These are phyloP conservation scores for Formicarius rufipectus DNA, from an alignment of 2,113 vertebrate genomes.

Conservation along the genomic window DNA sequence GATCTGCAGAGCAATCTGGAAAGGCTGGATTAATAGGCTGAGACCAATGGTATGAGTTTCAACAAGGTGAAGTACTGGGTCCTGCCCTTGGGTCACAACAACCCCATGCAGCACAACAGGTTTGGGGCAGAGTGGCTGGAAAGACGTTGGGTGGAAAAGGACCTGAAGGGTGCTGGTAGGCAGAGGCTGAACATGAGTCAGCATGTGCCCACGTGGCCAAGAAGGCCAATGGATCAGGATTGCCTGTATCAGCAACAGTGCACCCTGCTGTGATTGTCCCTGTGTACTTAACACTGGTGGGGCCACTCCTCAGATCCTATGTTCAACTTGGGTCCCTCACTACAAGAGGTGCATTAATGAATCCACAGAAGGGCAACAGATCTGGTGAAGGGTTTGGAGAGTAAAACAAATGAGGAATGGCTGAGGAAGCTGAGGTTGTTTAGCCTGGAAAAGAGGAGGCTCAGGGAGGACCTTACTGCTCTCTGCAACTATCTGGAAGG, in stretches of 20 bases:
- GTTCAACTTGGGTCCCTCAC: not conserved
- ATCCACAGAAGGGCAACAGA: not conserved
- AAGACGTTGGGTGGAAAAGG: not conserved
- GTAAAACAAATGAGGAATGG: not conserved
- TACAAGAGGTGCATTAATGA: not conserved
- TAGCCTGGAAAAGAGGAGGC: not conserved
- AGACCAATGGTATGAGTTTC: not conserved
- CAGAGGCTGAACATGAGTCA: not conserved
- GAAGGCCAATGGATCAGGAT: not conserved
- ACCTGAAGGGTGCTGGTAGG: not conserved
- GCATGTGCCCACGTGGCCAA: not conserved
- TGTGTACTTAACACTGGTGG: fast-evolving
- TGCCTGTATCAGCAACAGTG: not conserved
- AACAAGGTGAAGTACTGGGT: not conserved
- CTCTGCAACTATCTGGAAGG: not conserved
- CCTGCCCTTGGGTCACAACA: not conserved
- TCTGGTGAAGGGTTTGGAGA: not conserved
- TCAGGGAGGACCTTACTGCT: too few relatives aligned
- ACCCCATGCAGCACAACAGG: not conserved
- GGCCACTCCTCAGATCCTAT: not conserved
- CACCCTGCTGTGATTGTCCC: not conserved
- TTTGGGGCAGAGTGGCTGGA: not conserved
- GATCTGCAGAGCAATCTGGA: not conserved
- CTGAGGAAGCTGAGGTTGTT: not conserved
- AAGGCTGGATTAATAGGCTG: not conserved